phyloP scores from a whole-genome alignment of 2,113 vertebrate genomes.

The Acrocephalus kingi region DNA sequence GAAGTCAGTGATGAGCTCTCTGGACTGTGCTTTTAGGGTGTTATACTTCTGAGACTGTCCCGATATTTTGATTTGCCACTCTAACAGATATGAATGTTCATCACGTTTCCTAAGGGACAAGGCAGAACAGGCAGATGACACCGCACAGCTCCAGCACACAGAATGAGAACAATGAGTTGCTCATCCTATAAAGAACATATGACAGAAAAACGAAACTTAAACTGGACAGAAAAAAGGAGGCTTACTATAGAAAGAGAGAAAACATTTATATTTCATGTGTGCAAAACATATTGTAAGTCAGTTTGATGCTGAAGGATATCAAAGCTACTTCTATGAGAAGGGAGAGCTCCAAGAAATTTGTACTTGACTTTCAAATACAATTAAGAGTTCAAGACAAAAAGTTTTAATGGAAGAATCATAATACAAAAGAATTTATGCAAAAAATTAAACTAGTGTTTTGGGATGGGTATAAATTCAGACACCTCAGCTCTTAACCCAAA shows the following conservation, averaged over 20 bases:
- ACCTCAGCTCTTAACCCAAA: neutral
- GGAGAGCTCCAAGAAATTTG: neutral
- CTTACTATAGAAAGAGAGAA: neutral
- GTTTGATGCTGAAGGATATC: neutral
- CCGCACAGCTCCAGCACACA: neutral
- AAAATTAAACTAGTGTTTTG: neutral
- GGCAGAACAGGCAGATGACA: neutral
- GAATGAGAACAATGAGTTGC: neutral
- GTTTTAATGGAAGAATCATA: neutral
- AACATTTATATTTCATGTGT: neutral
- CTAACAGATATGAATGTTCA: neutral
- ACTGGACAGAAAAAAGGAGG: neutral
- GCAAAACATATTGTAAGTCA: neutral
- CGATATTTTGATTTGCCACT: neutral
- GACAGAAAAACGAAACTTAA: neutral
- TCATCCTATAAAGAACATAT: neutral
- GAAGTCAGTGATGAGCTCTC: neutral
- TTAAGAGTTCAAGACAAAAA: neutral
- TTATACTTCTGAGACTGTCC: neutral
- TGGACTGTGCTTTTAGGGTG: neutral
- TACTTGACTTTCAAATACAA: neutral
- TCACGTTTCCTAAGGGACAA: neutral
- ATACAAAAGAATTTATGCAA: neutral
- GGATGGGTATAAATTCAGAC: neutral
- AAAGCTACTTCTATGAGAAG: neutral